phyloP scores from a whole-genome alignment of 1,140 invertebrate genomes.

The Pseudomyrmex sp. region DNA sequence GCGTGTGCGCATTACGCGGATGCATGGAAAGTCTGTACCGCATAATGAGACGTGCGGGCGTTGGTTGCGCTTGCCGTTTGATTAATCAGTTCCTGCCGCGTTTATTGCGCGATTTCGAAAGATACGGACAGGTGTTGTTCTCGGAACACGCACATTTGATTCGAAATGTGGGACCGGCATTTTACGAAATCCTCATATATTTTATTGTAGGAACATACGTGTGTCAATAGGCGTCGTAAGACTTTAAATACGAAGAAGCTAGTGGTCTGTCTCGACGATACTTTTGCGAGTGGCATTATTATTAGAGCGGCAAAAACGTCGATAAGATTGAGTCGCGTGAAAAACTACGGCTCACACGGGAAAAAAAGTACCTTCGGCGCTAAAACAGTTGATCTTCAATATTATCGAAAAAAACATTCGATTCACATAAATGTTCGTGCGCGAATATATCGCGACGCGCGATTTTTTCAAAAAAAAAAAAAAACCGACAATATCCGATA shows the following conservation, averaged over 20 bases:
- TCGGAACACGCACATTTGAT: not conserved
- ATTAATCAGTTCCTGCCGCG: slow-evolving; percentile 41
- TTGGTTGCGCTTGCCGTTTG: slow-evolving; percentile 41
- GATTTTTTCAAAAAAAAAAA: no score
- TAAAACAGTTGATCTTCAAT: no score
- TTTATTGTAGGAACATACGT: not conserved
- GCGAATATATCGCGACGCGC: no score
- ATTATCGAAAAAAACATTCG: no score
- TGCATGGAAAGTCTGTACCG: slow-evolving; percentile 21
- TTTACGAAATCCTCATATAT: not conserved
- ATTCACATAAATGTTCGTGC: no score
- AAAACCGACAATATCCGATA: no score
- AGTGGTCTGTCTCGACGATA: not conserved
- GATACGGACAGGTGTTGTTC: not conserved
- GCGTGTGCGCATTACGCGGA: slow-evolving; percentile 33
- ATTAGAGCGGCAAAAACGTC: slow-evolving; percentile 13
- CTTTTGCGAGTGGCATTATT: slow-evolving; percentile 27
- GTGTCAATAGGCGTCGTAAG: no score
- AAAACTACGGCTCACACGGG: not conserved
- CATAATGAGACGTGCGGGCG: slow-evolving; percentile 49
- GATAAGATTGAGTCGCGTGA: slow-evolving; percentile 6
- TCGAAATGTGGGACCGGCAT: not conserved
- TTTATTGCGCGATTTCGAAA: slow-evolving; percentile 25
- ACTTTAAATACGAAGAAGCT: no score
- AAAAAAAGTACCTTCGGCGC: no score